Percentiles rank a stretch among this genome's conserved stretches.
Conservation (phyloP, 2,113 vertebrate genomes). For the human region GRCh38 chr12:5800001-5800500, state of each 20-base stretch:
- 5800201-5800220: background rate
- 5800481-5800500: fast-evolving
- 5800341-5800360: no score
- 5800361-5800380: background rate
- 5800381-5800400: background rate
- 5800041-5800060: background rate
- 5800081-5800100: background rate
- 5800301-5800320: no score
- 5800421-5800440: background rate
- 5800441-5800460: background rate
- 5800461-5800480: background rate
- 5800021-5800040: background rate
- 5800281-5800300: background rate
- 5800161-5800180: background rate
- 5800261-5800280: background rate
- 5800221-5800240: background rate
- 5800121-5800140: background rate
- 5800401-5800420: background rate
- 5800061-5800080: background rate
- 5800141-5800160: background rate
- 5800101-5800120: background rate
- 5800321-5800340: background rate
- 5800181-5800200: background rate
- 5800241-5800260: background rate
- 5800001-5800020: background rate